A percentile compares a stretch with the other conserved stretches of the same genome.
Conservation (phyloP, 2,113 vertebrate genomes). For the Lampris megalopsis region DNA sequence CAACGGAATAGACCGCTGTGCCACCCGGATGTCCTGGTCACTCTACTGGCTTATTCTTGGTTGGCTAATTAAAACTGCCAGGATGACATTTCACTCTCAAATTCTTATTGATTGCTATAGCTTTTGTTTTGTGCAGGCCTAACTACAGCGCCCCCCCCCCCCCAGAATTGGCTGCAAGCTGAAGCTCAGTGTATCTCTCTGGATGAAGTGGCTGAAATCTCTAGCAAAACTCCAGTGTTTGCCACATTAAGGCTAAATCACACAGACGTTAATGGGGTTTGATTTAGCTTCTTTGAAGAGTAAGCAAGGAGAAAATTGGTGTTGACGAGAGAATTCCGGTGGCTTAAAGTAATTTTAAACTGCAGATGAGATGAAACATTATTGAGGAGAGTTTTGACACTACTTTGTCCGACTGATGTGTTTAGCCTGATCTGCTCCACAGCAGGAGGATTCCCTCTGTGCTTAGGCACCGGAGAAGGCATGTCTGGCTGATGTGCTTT, state of each 20-base stretch:
- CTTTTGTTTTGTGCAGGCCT: slow-evolving; percentile 14
- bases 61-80: slow-evolving; percentile 56
- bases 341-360: too few relatives aligned
- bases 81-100: slow-evolving; percentile 33
- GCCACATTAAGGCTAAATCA: slow-evolving; percentile 13
- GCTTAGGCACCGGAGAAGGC: too few relatives aligned
- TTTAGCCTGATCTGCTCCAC: too few relatives aligned
- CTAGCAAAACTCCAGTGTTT: neutral
- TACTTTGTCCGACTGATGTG: too few relatives aligned
- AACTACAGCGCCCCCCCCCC: slow-evolving; percentile 5
- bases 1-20: too few relatives aligned
- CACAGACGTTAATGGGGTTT: neutral
- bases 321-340: too few relatives aligned
- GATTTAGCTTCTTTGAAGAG: neutral
- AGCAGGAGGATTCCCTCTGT: too few relatives aligned
- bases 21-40: slow-evolving; percentile 22
- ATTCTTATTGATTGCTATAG: slow-evolving; percentile 37
- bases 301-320: too few relatives aligned
- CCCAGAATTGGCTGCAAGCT: slow-evolving; percentile 4
- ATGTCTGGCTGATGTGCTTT: too few relatives aligned
- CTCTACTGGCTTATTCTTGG: slow-evolving; percentile 50
- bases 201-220: neutral
- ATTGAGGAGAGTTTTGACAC: too few relatives aligned
- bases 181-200: slow-evolving; percentile 1
- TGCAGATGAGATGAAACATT: too few relatives aligned